Base-by-base conservation (phyloP, 2,113 vertebrate genomes). In the Phrynocephalus versicolor region DNA sequence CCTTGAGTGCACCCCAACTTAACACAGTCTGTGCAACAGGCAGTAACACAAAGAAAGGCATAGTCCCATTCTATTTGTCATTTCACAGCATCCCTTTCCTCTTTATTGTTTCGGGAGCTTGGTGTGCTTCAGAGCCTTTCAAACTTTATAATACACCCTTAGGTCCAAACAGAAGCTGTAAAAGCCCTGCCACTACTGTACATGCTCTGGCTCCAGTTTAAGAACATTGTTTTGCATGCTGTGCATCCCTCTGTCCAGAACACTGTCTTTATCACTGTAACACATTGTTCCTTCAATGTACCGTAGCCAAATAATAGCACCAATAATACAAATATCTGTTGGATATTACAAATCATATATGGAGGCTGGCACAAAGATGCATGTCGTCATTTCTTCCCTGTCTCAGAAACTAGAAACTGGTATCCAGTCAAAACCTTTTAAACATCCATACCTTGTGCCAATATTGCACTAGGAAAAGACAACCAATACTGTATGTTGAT, bases 41-140 rank as follows among this genome's bases (percentile, higher is more conserved):
- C 75, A 88, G 27, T 41, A 90, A 45, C 41, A 72, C 71, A 69
- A 85, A 35, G 30, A 55, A 85, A 88, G 87, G 19, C 21, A 37
- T 73, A 51, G 23, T 23, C 16, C 85, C 41, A 55, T 69, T 86
- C 65, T 6, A 35, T 2, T 13, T 27, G 19, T 35, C 58, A 83
- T 71, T 81, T 60, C 30, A 77, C 81, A 92, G 74, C 1, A 78
- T 23, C 25, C 23, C 35, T n/a, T 87, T n/a, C 51, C 35, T 64
- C 39, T 33, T 0, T 85, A 69, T 33, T 76, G 55, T 69, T 83
- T n/a, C 35, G 58, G 21, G 0, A 0, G 35, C 73, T 84, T 72
- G 18, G 60, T 60, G 35, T 79, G 71, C 6, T 62, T 60, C 3
- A 45, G 45, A 33, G 65, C 25, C 37, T 23, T 78, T 75, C 81